Percentiles rank a stretch among this genome's conserved stretches.
phyloP scores from a whole-genome alignment of 2,797 vertebrate genomes.

The Telmatherina bonti region DNA sequence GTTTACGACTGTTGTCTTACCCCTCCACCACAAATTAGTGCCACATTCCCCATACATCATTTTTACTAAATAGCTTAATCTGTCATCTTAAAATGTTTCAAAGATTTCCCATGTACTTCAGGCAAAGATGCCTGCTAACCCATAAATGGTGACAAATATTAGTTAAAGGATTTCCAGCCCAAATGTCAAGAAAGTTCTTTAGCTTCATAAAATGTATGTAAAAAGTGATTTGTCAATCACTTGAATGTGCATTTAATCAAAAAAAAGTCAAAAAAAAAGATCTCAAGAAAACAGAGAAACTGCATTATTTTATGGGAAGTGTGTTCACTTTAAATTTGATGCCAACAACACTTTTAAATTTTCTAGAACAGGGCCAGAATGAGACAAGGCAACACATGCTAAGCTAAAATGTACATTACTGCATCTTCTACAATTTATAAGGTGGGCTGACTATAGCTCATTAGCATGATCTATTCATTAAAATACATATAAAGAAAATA shows the following conservation, averaged over 20 bases:
- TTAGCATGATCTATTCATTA: no score
- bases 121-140: no score
- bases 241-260: neutral
- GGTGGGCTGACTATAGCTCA: no score
- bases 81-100: neutral
- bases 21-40: neutral
- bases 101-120: no score
- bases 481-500: no score
- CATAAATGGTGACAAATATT: neutral
- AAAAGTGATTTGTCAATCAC: neutral
- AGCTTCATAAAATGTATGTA: neutral
- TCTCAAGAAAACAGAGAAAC: neutral
- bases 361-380: neutral
- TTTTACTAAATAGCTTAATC: neutral
- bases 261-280: neutral
- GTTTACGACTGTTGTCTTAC: neutral
- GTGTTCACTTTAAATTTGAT: no score
- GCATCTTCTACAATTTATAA: no score
- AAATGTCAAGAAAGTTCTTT: no score
- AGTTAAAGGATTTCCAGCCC: no score
- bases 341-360: neutral
- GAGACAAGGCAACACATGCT: no score
- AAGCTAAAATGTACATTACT: neutral
- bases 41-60: neutral
- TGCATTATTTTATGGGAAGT: neutral